These are phyloP conservation scores for Metopolophium dirhodum DNA, from an alignment of 1,140 invertebrate genomes.

Conservation along the genomic window DNA sequence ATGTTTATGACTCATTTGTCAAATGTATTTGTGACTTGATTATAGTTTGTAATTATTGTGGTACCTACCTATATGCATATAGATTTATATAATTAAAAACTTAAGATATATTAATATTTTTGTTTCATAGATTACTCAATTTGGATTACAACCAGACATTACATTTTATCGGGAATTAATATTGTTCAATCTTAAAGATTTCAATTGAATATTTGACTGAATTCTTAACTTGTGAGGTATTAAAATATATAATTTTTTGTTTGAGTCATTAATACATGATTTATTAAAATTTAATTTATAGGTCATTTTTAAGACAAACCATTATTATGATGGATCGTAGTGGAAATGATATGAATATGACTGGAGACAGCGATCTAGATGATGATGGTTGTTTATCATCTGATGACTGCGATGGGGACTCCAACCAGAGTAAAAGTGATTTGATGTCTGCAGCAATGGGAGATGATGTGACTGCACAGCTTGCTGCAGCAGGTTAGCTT, in stretches of 20 bases:
- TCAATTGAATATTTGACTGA: background rate
- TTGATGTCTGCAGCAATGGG: conserved; percentile 81
- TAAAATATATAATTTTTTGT: background rate
- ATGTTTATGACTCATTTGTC: background rate
- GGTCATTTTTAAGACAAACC: background rate
- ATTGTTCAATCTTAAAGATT: background rate
- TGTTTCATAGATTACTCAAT: conserved; percentile 10
- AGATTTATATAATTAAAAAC: background rate
- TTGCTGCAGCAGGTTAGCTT: conserved; percentile 88
- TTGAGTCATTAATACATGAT: background rate
- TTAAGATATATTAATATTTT: background rate
- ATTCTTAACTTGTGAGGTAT: conserved; percentile 2
- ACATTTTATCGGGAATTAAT: background rate
- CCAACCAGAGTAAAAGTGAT: conserved; percentile 65
- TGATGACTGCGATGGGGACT: conserved; percentile 54
- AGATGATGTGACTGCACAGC: conserved; percentile 92
- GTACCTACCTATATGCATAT: background rate
- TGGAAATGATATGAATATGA: conserved; percentile 57
- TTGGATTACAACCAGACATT: background rate
- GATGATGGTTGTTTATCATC: conserved; percentile 76
- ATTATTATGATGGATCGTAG: conserved; percentile 51
- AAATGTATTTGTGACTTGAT: background rate
- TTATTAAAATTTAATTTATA: background rate
- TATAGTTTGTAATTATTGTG: background rate
- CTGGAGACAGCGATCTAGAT: conserved; percentile 66